phyloP scores from a whole-genome alignment of 2,797 vertebrate species.

The Setipinna tenuifilis region DNA sequence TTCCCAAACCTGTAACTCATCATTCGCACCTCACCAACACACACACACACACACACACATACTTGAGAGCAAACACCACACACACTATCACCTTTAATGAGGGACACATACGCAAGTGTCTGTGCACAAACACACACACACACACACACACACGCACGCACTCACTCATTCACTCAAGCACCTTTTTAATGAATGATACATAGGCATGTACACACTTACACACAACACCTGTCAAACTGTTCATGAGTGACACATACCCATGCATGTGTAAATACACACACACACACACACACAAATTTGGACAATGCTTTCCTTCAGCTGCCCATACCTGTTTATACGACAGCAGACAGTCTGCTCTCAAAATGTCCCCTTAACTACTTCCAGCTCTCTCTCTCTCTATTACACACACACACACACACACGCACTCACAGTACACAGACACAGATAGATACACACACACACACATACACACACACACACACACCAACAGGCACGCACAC shows the following conservation, averaged over 20 bases:
- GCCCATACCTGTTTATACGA: conserved; percentile 70
- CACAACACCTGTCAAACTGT: no score
- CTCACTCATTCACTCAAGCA: not conserved
- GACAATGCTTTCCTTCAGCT: conserved; percentile 20
- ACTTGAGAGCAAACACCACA: not conserved
- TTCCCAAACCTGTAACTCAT: conserved; percentile 25
- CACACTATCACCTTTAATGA: no score
- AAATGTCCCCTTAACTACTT: conserved; percentile 74
- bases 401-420: conserved; percentile 20
- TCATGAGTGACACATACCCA: not conserved
- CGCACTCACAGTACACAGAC: not conserved
- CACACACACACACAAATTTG: not conserved
- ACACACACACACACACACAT: not conserved
- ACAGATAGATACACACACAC: conserved; percentile 22
- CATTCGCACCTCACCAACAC: not conserved
- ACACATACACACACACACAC: conserved; percentile 38
- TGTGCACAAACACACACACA: not conserved
- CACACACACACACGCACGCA: not conserved
- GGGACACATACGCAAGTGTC: no score
- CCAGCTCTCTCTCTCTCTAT: conserved; percentile 62
- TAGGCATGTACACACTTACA: not conserved
- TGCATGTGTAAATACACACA: not conserved
- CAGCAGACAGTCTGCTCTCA: conserved; percentile 72
- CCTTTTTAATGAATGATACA: not conserved
- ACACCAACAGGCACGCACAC: conserved; percentile 39